Evolutionary conservation across 2,888 invertebrate genomes (phyloP), one percentile per base, ranked within the genome.

Genomic region (Apamea epomidion): DNA sequence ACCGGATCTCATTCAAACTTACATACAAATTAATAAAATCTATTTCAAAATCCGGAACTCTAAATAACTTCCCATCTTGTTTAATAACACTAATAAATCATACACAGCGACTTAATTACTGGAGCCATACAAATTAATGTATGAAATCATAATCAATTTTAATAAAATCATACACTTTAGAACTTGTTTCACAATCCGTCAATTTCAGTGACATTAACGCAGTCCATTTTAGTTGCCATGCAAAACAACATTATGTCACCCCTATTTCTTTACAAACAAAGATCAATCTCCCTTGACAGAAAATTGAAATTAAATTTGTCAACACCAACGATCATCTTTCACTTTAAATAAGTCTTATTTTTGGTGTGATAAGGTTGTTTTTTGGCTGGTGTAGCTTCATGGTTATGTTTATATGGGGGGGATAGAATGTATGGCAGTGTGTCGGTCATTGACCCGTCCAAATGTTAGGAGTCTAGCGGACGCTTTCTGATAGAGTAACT

Each of bases 351-450:
- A 67, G 12, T 71, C 76, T 85, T 90, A 88, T 79, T 18, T 68
- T 0, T 4, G 16, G 10, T 0, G 0, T 0, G 0, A 37, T 90
- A 92, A 86, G 81, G 91, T 91, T 74, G 58, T 74, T 69, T 87
- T 86, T 91, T 48, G 83, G 37, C 60, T 87, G 78, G 64, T n/a
- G 14, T 2, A 45, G 51, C n/a, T 68, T 60, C 25, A 48, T 71
- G 8, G 18, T 21, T 80, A 78, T 79, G 72, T 77, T 89, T 88
- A 90, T 88, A 82, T 86, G 71, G 81, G 88, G 87, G 90, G 90
- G 91, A 89, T 90, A 89, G 88, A 93, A 96, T 95, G 91, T 96
- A 91, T 93, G 97, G 95, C 96, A 97, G 94, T 97, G 93, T 96
- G 96, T 87, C 96, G 96, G 94, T 88, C 95, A 87, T 92, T 94